Percentiles rank a stretch among this genome's conserved stretches.
Evolutionary conservation across 53 echinoderm and acorn worm species (phyloP).

Genomic region (Luidia sarsii): DNA sequence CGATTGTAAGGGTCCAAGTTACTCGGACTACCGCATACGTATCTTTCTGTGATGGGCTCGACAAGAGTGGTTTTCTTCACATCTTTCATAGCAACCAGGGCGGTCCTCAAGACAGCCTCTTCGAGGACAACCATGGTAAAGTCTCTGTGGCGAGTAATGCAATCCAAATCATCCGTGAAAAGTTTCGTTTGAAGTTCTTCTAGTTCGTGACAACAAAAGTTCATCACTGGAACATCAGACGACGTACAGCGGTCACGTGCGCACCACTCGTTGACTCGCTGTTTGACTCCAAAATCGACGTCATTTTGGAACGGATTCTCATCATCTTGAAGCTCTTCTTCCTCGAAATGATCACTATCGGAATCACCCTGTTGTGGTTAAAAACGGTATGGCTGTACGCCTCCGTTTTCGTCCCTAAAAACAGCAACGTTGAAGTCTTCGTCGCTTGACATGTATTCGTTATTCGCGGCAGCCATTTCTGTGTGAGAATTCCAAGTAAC

Average conservation of each 20-base stretch:
- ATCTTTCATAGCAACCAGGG: slow-evolving; percentile 8
- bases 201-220: slow-evolving; percentile 9
- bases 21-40: no score
- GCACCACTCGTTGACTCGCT: slow-evolving; percentile 10
- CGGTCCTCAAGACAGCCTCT: slow-evolving; percentile 4
- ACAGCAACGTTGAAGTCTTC: slow-evolving; percentile 2
- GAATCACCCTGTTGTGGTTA: background rate
- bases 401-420: background rate
- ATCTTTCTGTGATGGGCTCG: background rate
- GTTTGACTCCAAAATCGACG: background rate
- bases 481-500: no score
- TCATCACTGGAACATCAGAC: background rate
- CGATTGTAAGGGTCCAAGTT: no score
- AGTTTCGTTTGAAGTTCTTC: slow-evolving; percentile 5
- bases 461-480: background rate
- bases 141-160: background rate
- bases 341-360: background rate
- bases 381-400: slow-evolving; percentile 5
- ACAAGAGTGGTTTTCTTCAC: slow-evolving; percentile 2
- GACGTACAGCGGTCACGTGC: background rate
- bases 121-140: background rate
- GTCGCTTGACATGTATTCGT: slow-evolving; percentile 8
- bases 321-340: background rate
- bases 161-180: slow-evolving; percentile 2
- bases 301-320: background rate